A percentile compares a stretch with the other conserved stretches of the same genome.
Conservation (phyloP, 2,888 invertebrate genomes). For the Stenchaetothrips biformis region DNA sequence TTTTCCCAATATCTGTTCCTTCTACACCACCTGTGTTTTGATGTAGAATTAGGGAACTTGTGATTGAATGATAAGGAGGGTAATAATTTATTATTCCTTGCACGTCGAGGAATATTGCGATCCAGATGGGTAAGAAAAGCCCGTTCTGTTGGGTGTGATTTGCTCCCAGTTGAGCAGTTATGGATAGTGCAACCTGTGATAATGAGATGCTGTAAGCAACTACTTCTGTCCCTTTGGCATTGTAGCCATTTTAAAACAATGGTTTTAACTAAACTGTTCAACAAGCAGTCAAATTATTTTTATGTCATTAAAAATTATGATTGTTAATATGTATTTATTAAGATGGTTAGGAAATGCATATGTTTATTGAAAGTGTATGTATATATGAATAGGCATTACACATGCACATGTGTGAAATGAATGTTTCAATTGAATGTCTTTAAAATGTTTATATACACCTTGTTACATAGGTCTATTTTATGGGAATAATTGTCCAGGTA, state of each 20-base stretch:
- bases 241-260: not conserved
- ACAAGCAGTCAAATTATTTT: slow-evolving; percentile 17
- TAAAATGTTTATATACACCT: not conserved
- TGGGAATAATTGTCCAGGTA: not conserved
- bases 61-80: not conserved
- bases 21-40: not conserved
- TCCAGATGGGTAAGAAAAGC: slow-evolving; percentile 18
- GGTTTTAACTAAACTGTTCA: slow-evolving; percentile 4
- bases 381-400: not conserved
- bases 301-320: slow-evolving; percentile 4
- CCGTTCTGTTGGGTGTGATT: slow-evolving; percentile 20
- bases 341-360: not conserved
- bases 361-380: not conserved
- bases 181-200: slow-evolving; percentile 24
- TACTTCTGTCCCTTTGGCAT: slow-evolving; percentile 16
- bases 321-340: not conserved
- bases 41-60: not conserved
- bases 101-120: not conserved
- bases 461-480: not conserved
- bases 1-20: not conserved
- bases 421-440: not conserved
- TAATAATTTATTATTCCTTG: slow-evolving; percentile 1
- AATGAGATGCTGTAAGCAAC: slow-evolving; percentile 15
- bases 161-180: slow-evolving; percentile 24
- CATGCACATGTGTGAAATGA: too few species aligned